Conservation (phyloP, 2,113 vertebrate genomes). For the Haliaeetus leucogaster region DNA sequence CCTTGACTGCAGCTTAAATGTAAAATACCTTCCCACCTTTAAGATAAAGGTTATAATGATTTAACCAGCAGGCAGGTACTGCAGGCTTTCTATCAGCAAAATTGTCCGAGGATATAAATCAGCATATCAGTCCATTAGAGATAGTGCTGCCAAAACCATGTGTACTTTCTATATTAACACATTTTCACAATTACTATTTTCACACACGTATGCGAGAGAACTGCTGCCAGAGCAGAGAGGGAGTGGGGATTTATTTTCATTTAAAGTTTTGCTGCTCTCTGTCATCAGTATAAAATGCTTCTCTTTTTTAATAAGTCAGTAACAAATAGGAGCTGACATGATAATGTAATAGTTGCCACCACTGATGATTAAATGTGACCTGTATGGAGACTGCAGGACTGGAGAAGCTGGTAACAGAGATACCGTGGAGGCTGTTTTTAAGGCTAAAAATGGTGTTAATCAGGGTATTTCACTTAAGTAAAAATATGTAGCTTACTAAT, state of each 20-base stretch:
- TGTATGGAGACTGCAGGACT: background rate
- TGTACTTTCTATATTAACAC: background rate
- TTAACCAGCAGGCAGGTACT: background rate
- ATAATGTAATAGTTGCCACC: background rate
- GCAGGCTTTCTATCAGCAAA: background rate
- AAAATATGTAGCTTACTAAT: background rate
- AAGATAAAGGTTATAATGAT: background rate
- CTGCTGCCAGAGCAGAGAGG: background rate
- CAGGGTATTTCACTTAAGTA: no score
- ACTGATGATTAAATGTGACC: background rate
- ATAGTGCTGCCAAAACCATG: background rate
- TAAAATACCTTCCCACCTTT: background rate
- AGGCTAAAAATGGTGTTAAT: background rate
- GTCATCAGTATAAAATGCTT: background rate
- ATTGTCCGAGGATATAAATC: background rate
- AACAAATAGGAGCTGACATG: background rate
- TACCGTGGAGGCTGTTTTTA: fast-evolving
- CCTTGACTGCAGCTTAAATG: background rate
- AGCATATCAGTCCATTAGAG: background rate
- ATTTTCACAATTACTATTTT: background rate
- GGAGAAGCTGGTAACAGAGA: background rate
- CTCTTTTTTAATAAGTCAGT: background rate
- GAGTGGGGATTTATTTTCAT: background rate
- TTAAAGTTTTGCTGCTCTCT: background rate
- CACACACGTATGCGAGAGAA: fast-evolving